Conservation (phyloP, 2,888 invertebrate species). For the Pristionchus maxplancki region DNA sequence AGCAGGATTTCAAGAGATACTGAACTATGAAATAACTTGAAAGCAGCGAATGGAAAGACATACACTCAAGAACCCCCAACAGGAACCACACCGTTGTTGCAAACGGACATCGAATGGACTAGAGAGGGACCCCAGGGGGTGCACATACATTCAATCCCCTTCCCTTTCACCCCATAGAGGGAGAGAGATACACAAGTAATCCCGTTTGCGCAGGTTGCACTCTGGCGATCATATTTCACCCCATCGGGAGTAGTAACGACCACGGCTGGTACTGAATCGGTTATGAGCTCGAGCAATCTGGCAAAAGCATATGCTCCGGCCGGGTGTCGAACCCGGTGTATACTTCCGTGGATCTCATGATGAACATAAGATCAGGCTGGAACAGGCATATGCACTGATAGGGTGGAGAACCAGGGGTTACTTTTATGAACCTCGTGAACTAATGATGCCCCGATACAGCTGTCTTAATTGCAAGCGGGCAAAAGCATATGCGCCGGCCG, state of each 20-base stretch:
- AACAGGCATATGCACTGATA: too few species aligned
- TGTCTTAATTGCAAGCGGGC: too few species aligned
- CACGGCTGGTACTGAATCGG: conserved; percentile 4
- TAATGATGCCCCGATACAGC: too few species aligned
- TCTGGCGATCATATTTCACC: not conserved
- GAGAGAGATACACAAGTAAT: conserved; percentile 29
- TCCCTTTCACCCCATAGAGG: not conserved
- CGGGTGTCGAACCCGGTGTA: too few species aligned
- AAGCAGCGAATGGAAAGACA: too few species aligned
- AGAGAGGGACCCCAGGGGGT: conserved; percentile 5
- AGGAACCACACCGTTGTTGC: conserved; percentile 23
- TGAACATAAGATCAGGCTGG: too few species aligned
- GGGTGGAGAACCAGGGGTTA: too few species aligned
- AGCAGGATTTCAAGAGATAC: too few species aligned
- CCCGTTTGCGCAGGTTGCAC: conserved; percentile 43
- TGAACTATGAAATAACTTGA: not conserved
- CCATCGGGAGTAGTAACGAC: not conserved
- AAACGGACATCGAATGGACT: conserved; percentile 8
- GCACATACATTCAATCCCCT: not conserved
- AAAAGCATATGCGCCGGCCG: too few species aligned
- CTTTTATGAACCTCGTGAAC: too few species aligned
- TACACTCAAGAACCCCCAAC: not conserved
- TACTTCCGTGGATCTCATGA: too few species aligned
- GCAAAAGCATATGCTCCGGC: too few species aligned
- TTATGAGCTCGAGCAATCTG: not conserved